Percentiles rank a stretch among this genome's conserved stretches.
Conservation (phyloP, 2,113 vertebrate species). For the Engraulis encrasicolus region DNA sequence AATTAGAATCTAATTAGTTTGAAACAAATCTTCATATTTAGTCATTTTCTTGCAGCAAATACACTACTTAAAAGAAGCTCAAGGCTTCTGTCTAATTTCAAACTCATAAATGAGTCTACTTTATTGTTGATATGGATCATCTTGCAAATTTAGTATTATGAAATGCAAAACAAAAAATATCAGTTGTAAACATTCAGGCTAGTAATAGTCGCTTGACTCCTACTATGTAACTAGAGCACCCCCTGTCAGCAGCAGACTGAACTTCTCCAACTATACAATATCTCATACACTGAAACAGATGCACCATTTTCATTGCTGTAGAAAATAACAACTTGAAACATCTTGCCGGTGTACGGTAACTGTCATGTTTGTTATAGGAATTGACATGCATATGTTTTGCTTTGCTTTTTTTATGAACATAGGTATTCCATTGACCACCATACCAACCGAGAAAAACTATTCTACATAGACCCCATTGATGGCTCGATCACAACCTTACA, state of each 20-base stretch:
- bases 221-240: not conserved
- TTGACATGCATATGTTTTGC: slow-evolving; percentile 43
- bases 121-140: not conserved
- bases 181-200: not conserved
- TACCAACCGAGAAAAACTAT: slow-evolving; percentile 81
- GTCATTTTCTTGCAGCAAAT: not conserved
- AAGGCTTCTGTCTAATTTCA: not conserved
- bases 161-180: not conserved
- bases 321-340: not conserved
- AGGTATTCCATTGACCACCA: slow-evolving; percentile 85
- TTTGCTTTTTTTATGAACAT: slow-evolving; percentile 37
- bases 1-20: not conserved
- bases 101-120: not conserved
- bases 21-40: not conserved
- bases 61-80: not conserved
- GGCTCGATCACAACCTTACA: slow-evolving; percentile 84
- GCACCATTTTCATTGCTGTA: not conserved
- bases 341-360: not conserved
- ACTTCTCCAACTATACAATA: slow-evolving; percentile 10
- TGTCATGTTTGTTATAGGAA: not conserved
- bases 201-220: not conserved
- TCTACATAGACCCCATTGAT: slow-evolving; percentile 81
- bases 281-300: not conserved
- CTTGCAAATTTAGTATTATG: not conserved
- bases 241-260: not conserved